phyloP scores from a whole-genome alignment of 2,888 invertebrate species.

The Ectropis crepuscularia region DNA sequence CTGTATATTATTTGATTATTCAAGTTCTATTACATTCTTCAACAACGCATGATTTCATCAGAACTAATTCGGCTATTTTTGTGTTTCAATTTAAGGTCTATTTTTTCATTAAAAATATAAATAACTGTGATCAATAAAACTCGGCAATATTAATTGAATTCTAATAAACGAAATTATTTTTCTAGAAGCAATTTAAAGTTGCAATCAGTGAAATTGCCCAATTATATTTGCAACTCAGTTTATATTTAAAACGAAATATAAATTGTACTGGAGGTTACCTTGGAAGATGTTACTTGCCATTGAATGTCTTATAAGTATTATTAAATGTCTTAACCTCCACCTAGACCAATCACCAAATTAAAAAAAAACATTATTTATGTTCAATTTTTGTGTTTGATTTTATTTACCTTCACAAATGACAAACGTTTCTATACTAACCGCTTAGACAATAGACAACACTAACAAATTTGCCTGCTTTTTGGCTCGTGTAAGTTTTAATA shows the following conservation, averaged over 20 bases:
- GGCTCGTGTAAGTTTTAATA: too few species aligned
- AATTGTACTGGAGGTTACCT: slow-evolving; percentile 1
- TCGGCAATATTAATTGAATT: slow-evolving; percentile 8
- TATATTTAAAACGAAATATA: not conserved
- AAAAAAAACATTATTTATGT: too few species aligned
- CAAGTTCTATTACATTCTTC: slow-evolving; percentile 68
- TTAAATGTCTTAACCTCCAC: too few species aligned
- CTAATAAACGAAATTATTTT: slow-evolving; percentile 10
- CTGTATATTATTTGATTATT: slow-evolving; percentile 54
- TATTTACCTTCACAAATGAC: too few species aligned
- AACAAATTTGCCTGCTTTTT: too few species aligned
- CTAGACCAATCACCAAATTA: too few species aligned
- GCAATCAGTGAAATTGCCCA: slow-evolving; percentile 32
- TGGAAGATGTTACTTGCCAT: not conserved
- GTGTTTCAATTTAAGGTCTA: slow-evolving; percentile 5
- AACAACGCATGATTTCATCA: slow-evolving; percentile 51
- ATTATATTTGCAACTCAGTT: slow-evolving; percentile 29
- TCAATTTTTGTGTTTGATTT: too few species aligned
- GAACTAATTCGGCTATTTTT: slow-evolving; percentile 3
- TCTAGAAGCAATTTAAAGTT: slow-evolving; percentile 6
- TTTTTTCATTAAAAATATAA: not conserved
- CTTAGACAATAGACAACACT: too few species aligned
- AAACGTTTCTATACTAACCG: too few species aligned
- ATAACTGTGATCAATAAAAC: slow-evolving; percentile 7
- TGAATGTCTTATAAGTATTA: too few species aligned